Percentiles rank a stretch among this genome's conserved stretches.
Evolutionary conservation across 2,113 vertebrate genomes (phyloP).

Genomic region (Laticauda laticaudata): DNA sequence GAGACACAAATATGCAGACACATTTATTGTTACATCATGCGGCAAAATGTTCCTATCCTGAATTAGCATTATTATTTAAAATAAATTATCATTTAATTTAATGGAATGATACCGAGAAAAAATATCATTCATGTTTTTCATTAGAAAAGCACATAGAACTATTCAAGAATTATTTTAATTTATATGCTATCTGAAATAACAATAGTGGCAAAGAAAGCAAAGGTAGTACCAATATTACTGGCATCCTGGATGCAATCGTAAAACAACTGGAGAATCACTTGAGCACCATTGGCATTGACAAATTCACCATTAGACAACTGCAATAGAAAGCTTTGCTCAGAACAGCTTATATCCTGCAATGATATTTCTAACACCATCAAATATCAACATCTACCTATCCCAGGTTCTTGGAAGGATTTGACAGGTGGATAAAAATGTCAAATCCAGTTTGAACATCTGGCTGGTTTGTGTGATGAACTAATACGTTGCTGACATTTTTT

Average conservation of each 20-base stretch:
- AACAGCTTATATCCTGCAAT: neutral
- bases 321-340: neutral
- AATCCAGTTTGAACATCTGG: neutral
- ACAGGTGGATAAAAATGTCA: neutral
- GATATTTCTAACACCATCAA: neutral
- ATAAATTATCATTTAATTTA: neutral
- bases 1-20: neutral
- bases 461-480: neutral
- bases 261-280: neutral
- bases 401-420: neutral
- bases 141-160: neutral
- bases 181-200: neutral
- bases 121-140: neutral
- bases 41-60: neutral
- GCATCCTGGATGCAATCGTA: neutral
- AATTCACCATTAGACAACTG: neutral
- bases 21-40: neutral
- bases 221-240: neutral
- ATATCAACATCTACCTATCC: neutral
- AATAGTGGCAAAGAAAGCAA: neutral
- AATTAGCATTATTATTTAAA: neutral
- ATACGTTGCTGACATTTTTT: neutral
- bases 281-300: neutral
- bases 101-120: neutral
- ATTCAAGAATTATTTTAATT: neutral